These are phyloP conservation scores for Mastacembelus armatus DNA, from an alignment of 2,797 vertebrate genomes.

Conservation along the genomic window DNA sequence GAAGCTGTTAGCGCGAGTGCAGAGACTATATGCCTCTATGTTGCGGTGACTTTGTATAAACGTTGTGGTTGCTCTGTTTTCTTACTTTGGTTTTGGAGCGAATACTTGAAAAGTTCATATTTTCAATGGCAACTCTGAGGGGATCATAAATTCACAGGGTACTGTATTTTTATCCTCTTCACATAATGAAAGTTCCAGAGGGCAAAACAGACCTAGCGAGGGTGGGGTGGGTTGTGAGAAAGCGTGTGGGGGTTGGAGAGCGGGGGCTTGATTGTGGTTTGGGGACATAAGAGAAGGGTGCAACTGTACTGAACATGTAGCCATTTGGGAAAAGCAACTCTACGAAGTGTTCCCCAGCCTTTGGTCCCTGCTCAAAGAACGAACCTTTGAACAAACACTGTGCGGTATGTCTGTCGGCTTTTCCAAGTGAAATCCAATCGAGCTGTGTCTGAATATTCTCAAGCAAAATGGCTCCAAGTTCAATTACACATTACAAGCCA, in stretches of 20 bases:
- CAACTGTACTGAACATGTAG: conserved; percentile 74
- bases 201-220: conserved; percentile 70
- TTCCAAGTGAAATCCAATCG: conserved; percentile 79
- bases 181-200: conserved; percentile 86
- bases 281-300: conserved; percentile 77
- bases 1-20: conserved; percentile 66
- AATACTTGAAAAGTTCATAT: conserved; percentile 83
- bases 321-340: conserved; percentile 76
- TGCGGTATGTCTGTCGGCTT: conserved; percentile 58
- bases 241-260: conserved; percentile 56
- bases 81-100: conserved; percentile 82
- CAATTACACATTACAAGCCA: conserved; percentile 81
- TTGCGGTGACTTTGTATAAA: conserved; percentile 84
- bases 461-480: conserved; percentile 80
- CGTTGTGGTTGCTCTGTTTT: conserved; percentile 84
- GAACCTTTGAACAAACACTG: conserved; percentile 63
- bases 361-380: conserved; percentile 51
- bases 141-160: conserved; percentile 83
- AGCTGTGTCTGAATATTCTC: conserved; percentile 75
- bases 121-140: conserved; percentile 82
- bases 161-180: conserved; percentile 84
- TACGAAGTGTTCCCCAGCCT: conserved; percentile 53
- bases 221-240: conserved; percentile 69
- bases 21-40: conserved; percentile 67
- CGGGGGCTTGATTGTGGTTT: conserved; percentile 74